Base-by-base conservation (phyloP, 2,888 invertebrate species). In the Creontiades dilutus region DNA sequence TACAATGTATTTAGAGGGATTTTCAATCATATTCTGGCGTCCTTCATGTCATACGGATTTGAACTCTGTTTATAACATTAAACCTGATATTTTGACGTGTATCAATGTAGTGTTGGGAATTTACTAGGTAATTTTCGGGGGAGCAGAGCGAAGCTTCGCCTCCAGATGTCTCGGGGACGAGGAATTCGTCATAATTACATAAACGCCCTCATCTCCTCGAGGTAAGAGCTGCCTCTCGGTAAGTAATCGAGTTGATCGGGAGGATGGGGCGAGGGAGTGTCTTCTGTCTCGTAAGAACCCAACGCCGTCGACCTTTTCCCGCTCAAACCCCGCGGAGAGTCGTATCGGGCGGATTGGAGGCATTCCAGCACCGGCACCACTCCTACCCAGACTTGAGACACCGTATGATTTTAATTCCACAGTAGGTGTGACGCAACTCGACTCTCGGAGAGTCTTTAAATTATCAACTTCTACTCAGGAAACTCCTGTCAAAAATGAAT, bases 281-380 rank as follows among this genome's bases (percentile, higher is more conserved):
- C n/a, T n/a, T n/a, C n/a, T n/a, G n/a, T n/a, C 68, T 68, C 12
- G 68, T 19, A 68, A 68, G 68, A 68, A 68, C 12, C 68, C 23
- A 68, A 68, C 23, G 68, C 68, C 52, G 52, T 52, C 82, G 82
- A 82, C 82, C 82, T 82, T 82, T 82, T 82, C 82, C 82, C 82
- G 82, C 82, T 52, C 82, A 82, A 82, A 47, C 82, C 68, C 27
- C 68, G 68, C 23, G 13, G 19, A n/a, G 68, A n/a, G n/a, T n/a
- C n/a, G n/a, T n/a, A n/a, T 12, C 27, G 16, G 52, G 52, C 11
- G 16, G 16, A 16, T 16, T 2, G 14, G 23, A 23, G 68, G 23
- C 68, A 19, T 23, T 19, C 68, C 68, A 12, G 68, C 19, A n/a
- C 61, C 61, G 19, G n/a, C 61, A 19, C 61, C 9, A 13, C 68